Percentiles rank a stretch among this genome's conserved stretches.
Conservation (phyloP, 2,888 invertebrate genomes). For the Alsophila aescularia region DNA sequence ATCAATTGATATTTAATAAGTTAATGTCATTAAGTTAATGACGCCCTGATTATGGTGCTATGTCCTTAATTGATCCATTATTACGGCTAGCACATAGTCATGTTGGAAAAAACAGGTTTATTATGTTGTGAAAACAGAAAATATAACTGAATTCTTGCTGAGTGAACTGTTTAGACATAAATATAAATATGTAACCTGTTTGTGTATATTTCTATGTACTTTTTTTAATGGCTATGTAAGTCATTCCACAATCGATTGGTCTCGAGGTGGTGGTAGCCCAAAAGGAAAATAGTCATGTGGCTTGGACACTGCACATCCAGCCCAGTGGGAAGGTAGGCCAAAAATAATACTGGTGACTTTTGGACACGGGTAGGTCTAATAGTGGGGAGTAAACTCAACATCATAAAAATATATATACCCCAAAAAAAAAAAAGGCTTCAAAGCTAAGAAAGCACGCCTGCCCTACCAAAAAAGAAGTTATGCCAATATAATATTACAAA, state of each 20-base stretch:
- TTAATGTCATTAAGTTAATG: constrained; percentile 77
- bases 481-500: no score
- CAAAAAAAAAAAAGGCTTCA: no score
- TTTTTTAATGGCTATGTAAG: no score
- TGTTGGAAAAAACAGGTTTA: constrained; percentile 13
- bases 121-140: neutral
- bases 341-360: neutral
- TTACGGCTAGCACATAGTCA: constrained; percentile 45
- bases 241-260: constrained; percentile 74
- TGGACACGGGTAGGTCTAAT: neutral
- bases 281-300: constrained; percentile 32
- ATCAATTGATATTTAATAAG: constrained; percentile 72
- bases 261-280: constrained; percentile 42
- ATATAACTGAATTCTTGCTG: no score
- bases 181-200: no score
- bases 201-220: no score
- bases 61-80: constrained; percentile 63
- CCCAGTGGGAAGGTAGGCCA: constrained; percentile 20
- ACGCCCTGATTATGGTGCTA: constrained; percentile 70
- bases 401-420: no score
- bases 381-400: neutral
- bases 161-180: no score
- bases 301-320: constrained; percentile 13
- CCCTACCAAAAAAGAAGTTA: no score
- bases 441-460: no score